A percentile compares a stretch with the other conserved stretches of the same genome.
Evolutionary conservation across 2,797 vertebrate genomes (phyloP).

Genomic region (Amblyraja radiata): DNA sequence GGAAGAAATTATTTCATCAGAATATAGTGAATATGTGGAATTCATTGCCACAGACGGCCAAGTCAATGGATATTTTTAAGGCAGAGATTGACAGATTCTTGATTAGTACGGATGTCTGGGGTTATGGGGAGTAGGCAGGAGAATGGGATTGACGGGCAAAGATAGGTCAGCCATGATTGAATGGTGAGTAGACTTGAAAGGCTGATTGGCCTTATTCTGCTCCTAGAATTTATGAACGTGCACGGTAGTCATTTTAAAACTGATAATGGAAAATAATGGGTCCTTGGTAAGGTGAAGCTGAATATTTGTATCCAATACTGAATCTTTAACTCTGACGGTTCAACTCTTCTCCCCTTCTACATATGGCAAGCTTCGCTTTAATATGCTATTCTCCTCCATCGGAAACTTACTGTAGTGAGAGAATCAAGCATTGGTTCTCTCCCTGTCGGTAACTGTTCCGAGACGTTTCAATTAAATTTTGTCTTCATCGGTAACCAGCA

Average conservation of each 20-base stretch:
- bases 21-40: too few species aligned
- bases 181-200: too few species aligned
- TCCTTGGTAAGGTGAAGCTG: background rate
- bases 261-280: background rate
- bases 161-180: too few species aligned
- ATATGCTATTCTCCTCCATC: background rate
- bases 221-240: too few species aligned
- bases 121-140: too few species aligned
- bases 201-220: too few species aligned
- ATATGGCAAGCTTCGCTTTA: background rate
- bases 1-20: too few species aligned
- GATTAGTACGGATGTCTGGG: too few species aligned
- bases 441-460: background rate
- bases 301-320: background rate
- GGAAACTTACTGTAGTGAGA: background rate
- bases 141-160: too few species aligned
- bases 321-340: background rate
- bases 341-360: background rate
- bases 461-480: background rate
- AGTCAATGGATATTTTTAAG: too few species aligned
- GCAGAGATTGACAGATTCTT: too few species aligned
- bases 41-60: too few species aligned
- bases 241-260: constrained; percentile 1
- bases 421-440: background rate
- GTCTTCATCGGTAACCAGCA: background rate